phyloP scores from a whole-genome alignment of 2,113 vertebrate genomes.

The Vimba vimba region DNA sequence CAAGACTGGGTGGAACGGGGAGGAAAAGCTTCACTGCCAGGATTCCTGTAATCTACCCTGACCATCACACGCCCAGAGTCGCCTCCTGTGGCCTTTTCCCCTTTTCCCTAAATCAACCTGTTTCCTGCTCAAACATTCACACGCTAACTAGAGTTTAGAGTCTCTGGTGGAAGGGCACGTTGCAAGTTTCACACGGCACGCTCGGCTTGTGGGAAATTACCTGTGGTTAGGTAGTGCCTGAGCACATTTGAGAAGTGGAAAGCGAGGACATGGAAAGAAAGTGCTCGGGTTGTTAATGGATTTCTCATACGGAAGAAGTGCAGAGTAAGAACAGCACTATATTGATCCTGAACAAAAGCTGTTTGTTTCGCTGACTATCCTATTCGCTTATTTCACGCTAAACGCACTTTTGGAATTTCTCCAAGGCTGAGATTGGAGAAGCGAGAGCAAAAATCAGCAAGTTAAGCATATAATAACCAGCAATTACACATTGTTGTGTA shows the following conservation, averaged over 20 bases:
- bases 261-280: background rate
- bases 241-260: background rate
- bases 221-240: background rate
- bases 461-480: no score
- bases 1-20: slow-evolving; percentile 57
- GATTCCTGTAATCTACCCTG: slow-evolving; percentile 71
- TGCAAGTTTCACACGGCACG: background rate
- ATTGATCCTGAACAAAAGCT: background rate
- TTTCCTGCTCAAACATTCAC: slow-evolving; percentile 60
- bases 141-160: slow-evolving; percentile 48
- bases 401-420: background rate
- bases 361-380: background rate
- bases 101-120: slow-evolving; percentile 61
- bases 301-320: background rate
- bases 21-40: slow-evolving; percentile 69
- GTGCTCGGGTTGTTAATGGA: background rate
- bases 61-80: slow-evolving; percentile 60
- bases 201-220: background rate
- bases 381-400: background rate
- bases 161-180: background rate
- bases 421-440: background rate
- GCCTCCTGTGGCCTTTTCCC: slow-evolving; percentile 66
- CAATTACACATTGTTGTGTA: no score
- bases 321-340: background rate
- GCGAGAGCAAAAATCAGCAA: background rate